These are phyloP conservation scores for Hofmannophila pseudospretella DNA, from an alignment of 2,888 invertebrate species.

Conservation along the genomic window DNA sequence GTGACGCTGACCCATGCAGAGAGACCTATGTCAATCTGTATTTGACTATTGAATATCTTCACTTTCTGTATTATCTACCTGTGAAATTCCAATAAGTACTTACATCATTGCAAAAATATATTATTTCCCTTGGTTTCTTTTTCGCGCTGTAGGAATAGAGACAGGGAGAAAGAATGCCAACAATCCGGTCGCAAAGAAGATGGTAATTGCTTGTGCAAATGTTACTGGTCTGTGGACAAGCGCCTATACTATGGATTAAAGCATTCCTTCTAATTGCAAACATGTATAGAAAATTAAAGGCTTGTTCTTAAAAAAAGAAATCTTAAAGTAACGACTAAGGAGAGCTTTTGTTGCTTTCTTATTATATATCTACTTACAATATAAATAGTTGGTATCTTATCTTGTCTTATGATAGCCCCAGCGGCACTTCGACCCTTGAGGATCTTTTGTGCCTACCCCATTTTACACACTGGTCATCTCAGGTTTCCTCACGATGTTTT, in stretches of 20 bases:
- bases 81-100: slow-evolving; percentile 19
- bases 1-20: neutral
- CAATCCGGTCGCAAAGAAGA: slow-evolving; percentile 51
- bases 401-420: too few species aligned
- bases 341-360: neutral
- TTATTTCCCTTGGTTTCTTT: slow-evolving; percentile 25
- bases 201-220: slow-evolving; percentile 57
- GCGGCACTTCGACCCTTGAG: too few species aligned
- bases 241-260: slow-evolving; percentile 11
- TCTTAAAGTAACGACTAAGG: neutral
- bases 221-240: slow-evolving; percentile 9
- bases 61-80: slow-evolving; percentile 19
- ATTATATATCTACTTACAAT: neutral
- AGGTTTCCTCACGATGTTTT: too few species aligned
- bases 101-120: slow-evolving; percentile 15
- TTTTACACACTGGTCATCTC: too few species aligned
- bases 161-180: slow-evolving; percentile 53
- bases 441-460: too few species aligned
- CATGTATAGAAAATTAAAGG: slow-evolving; percentile 5
- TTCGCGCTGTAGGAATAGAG: slow-evolving; percentile 45
- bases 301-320: neutral
- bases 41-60: slow-evolving; percentile 17
- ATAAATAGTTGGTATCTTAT: too few species aligned
- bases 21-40: neutral
- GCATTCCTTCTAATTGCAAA: slow-evolving; percentile 10